phyloP scores from a whole-genome alignment of 2,797 vertebrate genomes.

The Poecilia gillii region DNA sequence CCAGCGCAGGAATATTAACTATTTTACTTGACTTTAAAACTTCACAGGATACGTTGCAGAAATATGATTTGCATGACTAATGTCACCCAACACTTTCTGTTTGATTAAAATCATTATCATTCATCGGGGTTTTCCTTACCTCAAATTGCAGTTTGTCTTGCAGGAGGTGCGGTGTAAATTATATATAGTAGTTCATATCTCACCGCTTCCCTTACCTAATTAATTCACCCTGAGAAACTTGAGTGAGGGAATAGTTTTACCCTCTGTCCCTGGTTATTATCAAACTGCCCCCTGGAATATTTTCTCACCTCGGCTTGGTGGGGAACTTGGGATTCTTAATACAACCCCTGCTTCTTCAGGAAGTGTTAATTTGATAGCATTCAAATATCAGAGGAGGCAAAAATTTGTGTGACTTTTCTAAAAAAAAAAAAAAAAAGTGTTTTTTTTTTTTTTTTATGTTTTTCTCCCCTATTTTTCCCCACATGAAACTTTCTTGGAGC shows the following conservation, averaged over 20 bases:
- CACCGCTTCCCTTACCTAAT: constrained; percentile 55
- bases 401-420: constrained; percentile 56
- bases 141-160: constrained; percentile 38
- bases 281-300: constrained; percentile 76
- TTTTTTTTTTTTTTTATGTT: not conserved
- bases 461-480: not conserved
- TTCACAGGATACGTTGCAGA: not conserved
- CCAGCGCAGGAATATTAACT: not conserved
- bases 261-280: constrained; percentile 60
- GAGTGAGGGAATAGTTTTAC: constrained; percentile 69
- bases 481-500: not conserved
- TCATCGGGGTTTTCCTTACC: constrained; percentile 25
- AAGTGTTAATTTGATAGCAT: constrained; percentile 81
- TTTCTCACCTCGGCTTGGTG: constrained; percentile 78
- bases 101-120: constrained; percentile 24
- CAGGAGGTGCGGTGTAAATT: constrained; percentile 40
- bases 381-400: constrained; percentile 47
- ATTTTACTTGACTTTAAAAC: not conserved
- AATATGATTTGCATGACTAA: not conserved
- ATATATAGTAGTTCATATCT: constrained; percentile 49
- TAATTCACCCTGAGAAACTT: constrained; percentile 71
- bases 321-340: constrained; percentile 72
- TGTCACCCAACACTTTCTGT: not conserved
- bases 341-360: constrained; percentile 62
- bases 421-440: constrained; percentile 11